phyloP scores from a whole-genome alignment of 2,888 invertebrate genomes.

The Rhodophaea formosa region DNA sequence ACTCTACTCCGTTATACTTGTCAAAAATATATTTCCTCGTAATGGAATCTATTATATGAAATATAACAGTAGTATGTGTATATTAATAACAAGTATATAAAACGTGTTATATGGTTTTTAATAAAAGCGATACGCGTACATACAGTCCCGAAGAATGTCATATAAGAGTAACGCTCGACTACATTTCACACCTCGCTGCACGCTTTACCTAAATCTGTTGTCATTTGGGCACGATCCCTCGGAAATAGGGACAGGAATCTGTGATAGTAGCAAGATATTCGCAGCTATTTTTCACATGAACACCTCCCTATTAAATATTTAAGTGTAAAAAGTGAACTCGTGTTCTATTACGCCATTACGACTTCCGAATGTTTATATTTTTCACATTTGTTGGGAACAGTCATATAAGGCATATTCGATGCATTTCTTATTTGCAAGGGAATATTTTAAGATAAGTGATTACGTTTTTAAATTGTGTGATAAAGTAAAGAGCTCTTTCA shows the following conservation, averaged over 20 bases:
- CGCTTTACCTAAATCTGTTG: constrained; percentile 80
- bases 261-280: constrained; percentile 73
- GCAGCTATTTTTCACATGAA: constrained; percentile 72
- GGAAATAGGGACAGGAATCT: constrained; percentile 70
- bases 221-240: constrained; percentile 75
- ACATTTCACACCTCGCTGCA: constrained; percentile 78
- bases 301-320: constrained; percentile 70
- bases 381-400: background rate
- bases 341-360: constrained; percentile 53
- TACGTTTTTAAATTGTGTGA: too few species aligned
- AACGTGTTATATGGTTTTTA: constrained; percentile 49
- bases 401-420: background rate
- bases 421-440: background rate
- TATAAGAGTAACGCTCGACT: constrained; percentile 72
- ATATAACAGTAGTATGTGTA: constrained; percentile 1
- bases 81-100: constrained; percentile 6
- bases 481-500: too few species aligned
- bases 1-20: too few species aligned
- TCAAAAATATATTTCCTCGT: too few species aligned
- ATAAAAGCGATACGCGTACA: constrained; percentile 72
- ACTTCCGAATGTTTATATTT: constrained; percentile 17
- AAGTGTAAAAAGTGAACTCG: constrained; percentile 65
- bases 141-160: constrained; percentile 75
- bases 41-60: background rate
- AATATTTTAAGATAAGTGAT: background rate